Base-by-base conservation (phyloP, 2,797 vertebrate genomes). In the Hoplostethus atlanticus region DNA sequence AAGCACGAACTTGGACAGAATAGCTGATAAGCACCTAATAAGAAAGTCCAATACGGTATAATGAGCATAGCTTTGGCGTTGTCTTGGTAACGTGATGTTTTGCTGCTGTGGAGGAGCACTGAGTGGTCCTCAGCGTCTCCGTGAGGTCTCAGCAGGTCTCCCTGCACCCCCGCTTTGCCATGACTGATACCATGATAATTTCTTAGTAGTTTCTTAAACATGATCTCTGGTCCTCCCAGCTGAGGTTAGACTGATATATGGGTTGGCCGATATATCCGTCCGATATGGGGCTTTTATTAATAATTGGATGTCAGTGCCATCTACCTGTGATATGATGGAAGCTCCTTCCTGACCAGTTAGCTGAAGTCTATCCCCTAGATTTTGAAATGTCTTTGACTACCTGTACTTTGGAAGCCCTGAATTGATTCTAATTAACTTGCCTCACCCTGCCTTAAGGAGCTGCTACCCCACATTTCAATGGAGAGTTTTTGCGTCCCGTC, bases 1-100 rank as follows among this genome's bases (percentile, higher is more conserved):
- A 6, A 11, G 50, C 3, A 17, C 52, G 6, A 56, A 46, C 54
- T 25, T 21, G 15, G 63, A 54, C 47, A 9, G 68, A 65, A 48
- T n/a, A 28, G 13, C 6, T 31, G 46, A 67, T 47, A 38, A n/a
- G 44, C 25, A 9, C 31, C 21, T 38, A 38, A 58, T 30, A 15
- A 38, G 54, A 66, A 17, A 47, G 17, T 12, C 13, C 17, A 25
- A 58, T 56, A 38, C 70, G 58, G 52, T 62, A 51, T 65, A 15
- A 71, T 61, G 67, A 68, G 5, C 17, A 12, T 47, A n/a, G 21
- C 61, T 38, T 1, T 4, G n/a, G 17, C 30, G 79, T 84, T 79
- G 79, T 68, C 76, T 17, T 67, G 79, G 76, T 69, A 58, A 77
- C 79, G 31, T 21, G 2, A 40, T 0, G 6, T 58, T 63, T 71